These are phyloP conservation scores for Malurus leucopterus DNA, from an alignment of 2,797 vertebrate species.

Conservation along the genomic window DNA sequence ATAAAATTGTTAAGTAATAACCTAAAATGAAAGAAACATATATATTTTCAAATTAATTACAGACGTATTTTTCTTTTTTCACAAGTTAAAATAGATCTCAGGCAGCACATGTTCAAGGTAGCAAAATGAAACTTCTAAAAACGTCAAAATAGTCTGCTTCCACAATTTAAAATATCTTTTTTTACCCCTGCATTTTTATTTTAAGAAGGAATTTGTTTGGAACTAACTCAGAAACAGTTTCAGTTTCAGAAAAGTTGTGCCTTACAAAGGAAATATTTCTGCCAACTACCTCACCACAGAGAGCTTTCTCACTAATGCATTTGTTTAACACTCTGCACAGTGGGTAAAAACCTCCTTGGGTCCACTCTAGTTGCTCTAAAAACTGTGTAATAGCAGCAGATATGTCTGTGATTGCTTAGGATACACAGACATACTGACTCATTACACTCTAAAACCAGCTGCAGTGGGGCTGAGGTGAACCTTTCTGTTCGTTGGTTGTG, in stretches of 20 bases:
- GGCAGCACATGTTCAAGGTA: background rate
- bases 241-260: background rate
- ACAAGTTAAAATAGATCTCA: background rate
- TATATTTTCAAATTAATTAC: background rate
- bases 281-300: background rate
- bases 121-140: background rate
- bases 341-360: background rate
- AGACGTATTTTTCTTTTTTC: background rate
- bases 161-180: background rate
- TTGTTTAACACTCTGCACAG: background rate
- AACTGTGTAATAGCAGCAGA: background rate
- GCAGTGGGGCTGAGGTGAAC: background rate
- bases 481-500: background rate
- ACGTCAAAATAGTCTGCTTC: background rate
- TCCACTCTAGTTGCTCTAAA: background rate
- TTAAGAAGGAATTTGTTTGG: background rate
- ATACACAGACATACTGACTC: background rate
- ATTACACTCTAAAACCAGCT: background rate
- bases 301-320: background rate
- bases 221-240: background rate
- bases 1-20: background rate
- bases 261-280: background rate
- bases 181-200: accelerated
- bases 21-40: background rate
- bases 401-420: background rate